Conservation (phyloP, 2,113 vertebrate genomes). For the Physeter macrocephalus region DNA sequence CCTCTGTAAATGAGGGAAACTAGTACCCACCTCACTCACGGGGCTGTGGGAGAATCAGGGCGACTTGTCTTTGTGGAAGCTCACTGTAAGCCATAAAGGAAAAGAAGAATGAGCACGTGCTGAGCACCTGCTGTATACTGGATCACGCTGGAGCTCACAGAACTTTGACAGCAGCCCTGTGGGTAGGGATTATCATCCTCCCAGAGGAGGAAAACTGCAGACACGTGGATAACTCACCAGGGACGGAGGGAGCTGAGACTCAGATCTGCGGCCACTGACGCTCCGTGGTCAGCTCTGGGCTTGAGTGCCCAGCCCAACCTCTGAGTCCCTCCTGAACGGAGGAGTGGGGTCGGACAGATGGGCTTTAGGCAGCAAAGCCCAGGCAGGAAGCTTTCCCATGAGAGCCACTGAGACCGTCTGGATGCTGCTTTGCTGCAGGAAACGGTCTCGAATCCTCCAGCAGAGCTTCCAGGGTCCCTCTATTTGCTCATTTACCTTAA, state of each 20-base stretch:
- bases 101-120: neutral
- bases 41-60: neutral
- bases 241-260: neutral
- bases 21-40: neutral
- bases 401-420: neutral
- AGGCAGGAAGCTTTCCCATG: neutral
- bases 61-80: neutral
- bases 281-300: neutral
- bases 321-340: neutral
- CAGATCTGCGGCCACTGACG: rapidly evolving
- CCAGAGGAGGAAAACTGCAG: neutral
- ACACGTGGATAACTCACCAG: rapidly evolving
- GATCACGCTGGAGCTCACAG: neutral
- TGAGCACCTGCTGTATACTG: neutral
- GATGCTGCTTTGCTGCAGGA: neutral
- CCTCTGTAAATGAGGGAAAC: neutral
- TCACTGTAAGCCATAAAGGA: neutral
- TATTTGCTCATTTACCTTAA: neutral
- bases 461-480: neutral
- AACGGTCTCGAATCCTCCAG: neutral
- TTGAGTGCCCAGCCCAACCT: neutral
- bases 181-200: neutral
- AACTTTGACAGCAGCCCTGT: rapidly evolving
- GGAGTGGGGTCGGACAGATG: neutral
- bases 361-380: neutral